A percentile compares a stretch with the other conserved stretches of the same genome.
These are phyloP conservation scores for Lucilia sericata DNA, from an alignment of 1,140 invertebrate genomes.

Conservation along the genomic window DNA sequence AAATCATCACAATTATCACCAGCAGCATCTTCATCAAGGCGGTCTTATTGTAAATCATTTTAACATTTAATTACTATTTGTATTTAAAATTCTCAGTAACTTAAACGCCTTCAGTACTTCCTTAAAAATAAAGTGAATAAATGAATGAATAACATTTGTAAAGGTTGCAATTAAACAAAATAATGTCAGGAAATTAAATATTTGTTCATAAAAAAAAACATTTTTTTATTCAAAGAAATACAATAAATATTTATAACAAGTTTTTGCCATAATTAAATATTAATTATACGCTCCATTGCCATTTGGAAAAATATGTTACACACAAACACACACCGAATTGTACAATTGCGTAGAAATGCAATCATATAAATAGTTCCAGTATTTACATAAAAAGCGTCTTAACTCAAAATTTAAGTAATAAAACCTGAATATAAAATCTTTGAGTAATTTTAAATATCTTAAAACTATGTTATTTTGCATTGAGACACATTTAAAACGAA, in stretches of 20 bases:
- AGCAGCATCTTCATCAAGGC: background rate
- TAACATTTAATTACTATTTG: background rate
- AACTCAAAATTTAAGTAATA: background rate
- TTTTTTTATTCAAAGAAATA: no score
- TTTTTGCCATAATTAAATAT: constrained; percentile 27
- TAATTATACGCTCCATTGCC: constrained; percentile 40
- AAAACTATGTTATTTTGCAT: background rate
- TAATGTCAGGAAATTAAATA: background rate
- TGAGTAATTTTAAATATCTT: no score
- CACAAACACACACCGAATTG: background rate
- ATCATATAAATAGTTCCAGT: background rate
- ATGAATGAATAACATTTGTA: background rate
- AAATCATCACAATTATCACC: background rate
- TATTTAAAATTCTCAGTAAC: background rate
- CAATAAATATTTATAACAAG: background rate
- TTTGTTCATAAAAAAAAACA: background rate
- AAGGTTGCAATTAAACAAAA: background rate
- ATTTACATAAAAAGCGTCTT: background rate
- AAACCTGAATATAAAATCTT: no score
- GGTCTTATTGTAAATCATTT: background rate
- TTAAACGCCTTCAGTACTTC: background rate
- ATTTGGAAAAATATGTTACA: background rate
- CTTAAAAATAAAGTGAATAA: background rate
- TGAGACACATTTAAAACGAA: no score
- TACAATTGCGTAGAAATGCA: background rate